Conservation (phyloP, 2,113 vertebrate genomes). For the Apistogramma diplotaenia region DNA sequence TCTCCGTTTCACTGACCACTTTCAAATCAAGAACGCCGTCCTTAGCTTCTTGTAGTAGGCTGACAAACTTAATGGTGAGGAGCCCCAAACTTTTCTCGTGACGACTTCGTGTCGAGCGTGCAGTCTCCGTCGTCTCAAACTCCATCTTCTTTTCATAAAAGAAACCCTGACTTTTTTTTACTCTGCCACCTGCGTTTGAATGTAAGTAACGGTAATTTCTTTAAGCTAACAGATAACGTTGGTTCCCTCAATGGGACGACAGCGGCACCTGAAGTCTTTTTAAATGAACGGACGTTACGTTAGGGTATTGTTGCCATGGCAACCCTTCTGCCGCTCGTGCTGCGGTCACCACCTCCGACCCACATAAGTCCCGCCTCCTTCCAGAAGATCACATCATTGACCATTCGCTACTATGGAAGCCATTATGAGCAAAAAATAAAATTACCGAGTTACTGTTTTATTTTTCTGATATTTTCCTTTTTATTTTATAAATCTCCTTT, state of each 20-base stretch:
- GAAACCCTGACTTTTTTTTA: neutral
- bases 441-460: too few relatives aligned
- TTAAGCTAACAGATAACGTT: neutral
- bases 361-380: neutral
- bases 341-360: neutral
- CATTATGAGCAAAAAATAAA: neutral
- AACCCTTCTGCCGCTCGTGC: constrained; percentile 42
- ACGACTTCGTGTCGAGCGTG: constrained; percentile 70
- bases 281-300: constrained; percentile 76
- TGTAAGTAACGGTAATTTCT: neutral
- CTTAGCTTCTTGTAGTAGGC: constrained; percentile 74
- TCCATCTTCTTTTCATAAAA: constrained; percentile 48
- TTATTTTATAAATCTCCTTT: too few relatives aligned
- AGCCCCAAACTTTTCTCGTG: constrained; percentile 84
- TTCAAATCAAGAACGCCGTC: constrained; percentile 83
- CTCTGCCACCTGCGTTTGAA: neutral
- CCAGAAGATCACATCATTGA: neutral
- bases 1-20: constrained; percentile 75
- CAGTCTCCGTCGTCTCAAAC: constrained; percentile 61
- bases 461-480: too few relatives aligned
- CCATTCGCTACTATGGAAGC: neutral
- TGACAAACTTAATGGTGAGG: constrained; percentile 81
- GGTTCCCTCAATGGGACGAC: constrained; percentile 25
- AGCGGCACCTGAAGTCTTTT: constrained; percentile 32
- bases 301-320: constrained; percentile 62